Evolutionary conservation across 2,113 vertebrate species (phyloP).

Genomic region (Amphilophus citrinellus): DNA sequence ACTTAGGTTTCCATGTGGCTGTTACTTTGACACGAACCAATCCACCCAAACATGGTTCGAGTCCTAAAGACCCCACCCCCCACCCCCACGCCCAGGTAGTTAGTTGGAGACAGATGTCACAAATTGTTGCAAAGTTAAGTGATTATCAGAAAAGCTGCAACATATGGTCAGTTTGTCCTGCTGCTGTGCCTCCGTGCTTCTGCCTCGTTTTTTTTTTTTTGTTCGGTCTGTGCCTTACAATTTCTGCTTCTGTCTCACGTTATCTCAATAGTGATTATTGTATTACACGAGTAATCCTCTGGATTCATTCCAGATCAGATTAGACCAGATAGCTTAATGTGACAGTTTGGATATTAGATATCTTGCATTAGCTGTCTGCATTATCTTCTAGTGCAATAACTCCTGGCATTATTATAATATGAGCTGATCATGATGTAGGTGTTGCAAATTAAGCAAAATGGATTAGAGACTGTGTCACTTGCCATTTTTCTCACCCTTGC

Average conservation of each 20-base stretch:
- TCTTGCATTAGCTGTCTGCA: background rate
- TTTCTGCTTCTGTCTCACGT: background rate
- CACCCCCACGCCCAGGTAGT: background rate
- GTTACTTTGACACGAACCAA: background rate
- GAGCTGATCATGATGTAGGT: background rate
- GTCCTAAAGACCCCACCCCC: background rate
- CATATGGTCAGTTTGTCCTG: constrained; percentile 9
- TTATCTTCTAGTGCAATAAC: background rate
- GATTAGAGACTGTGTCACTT: background rate
- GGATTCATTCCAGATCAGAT: constrained; percentile 19
- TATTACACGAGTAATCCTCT: background rate
- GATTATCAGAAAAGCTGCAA: background rate
- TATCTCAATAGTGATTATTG: constrained; percentile 3
- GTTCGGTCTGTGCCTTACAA: background rate
- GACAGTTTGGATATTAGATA: background rate
- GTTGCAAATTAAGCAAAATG: background rate
- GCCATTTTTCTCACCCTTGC: background rate
- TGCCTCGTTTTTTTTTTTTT: background rate
- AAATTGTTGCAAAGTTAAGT: background rate
- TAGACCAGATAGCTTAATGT: background rate
- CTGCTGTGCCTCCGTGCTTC: background rate
- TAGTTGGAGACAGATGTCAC: background rate
- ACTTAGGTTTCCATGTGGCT: background rate
- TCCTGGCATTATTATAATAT: background rate
- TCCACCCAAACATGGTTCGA: background rate